These are phyloP conservation scores for Leptopilina drosophilae DNA, from an alignment of 2,888 invertebrate species.

Conservation along the genomic window DNA sequence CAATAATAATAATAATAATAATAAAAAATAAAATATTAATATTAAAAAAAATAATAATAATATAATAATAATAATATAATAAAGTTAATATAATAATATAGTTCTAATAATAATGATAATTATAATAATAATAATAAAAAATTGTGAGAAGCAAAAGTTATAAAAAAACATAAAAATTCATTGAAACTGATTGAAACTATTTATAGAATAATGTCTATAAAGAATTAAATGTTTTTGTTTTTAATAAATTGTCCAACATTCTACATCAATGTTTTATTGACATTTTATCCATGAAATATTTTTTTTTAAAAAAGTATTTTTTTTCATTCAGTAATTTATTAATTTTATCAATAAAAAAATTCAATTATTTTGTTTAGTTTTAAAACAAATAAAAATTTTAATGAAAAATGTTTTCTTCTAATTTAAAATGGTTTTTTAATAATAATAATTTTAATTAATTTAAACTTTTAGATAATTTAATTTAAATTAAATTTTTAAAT, in stretches of 20 bases:
- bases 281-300: not conserved
- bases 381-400: not conserved
- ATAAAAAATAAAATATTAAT: not conserved
- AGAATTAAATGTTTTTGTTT: slow-evolving; percentile 31
- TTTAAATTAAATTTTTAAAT: no score
- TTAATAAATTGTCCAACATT: slow-evolving; percentile 28
- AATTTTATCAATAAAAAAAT: no score
- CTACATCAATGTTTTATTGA: slow-evolving; percentile 5
- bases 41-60: not conserved
- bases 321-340: no score
- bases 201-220: slow-evolving; percentile 20
- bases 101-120: not conserved
- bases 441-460: no score
- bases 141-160: slow-evolving; percentile 3
- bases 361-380: not conserved
- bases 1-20: slow-evolving; percentile 18
- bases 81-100: not conserved
- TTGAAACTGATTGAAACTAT: not conserved
- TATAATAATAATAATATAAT: slow-evolving; percentile 5
- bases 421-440: no score
- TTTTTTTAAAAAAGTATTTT: no score
- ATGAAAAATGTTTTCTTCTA: no score
- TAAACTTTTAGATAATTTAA: no score
- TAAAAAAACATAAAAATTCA: slow-evolving; percentile 3
- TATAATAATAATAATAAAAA: not conserved